Evolutionary conservation across 2,888 invertebrate genomes (phyloP).

Genomic region (Lasiommata megera): DNA sequence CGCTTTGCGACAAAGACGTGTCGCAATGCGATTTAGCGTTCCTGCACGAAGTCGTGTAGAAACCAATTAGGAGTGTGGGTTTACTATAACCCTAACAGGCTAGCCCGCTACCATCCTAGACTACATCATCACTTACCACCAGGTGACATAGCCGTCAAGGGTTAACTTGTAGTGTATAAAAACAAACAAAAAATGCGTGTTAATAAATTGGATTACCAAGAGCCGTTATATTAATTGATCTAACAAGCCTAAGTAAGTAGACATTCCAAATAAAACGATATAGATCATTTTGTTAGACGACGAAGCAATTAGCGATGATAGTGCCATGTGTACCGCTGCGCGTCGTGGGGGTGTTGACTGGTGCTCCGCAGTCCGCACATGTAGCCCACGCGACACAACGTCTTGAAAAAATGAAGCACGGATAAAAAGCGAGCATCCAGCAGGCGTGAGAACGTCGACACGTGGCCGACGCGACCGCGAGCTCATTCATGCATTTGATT

Average conservation of each 20-base stretch:
- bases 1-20: no score
- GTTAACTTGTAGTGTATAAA: no score
- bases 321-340: conserved; percentile 68
- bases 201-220: neutral
- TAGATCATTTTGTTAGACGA: conserved; percentile 49
- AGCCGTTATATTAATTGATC: neutral
- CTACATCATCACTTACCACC: no score
- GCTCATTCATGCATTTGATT: conserved; percentile 80
- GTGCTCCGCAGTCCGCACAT: conserved; percentile 52
- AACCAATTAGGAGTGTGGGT: no score
- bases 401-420: conserved; percentile 56
- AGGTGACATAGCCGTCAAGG: no score
- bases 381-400: conserved; percentile 66
- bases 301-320: conserved; percentile 70
- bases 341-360: conserved; percentile 63
- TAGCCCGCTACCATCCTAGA: no score
- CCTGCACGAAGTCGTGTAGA: no score
- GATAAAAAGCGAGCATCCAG: conserved; percentile 60
- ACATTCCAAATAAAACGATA: conserved; percentile 28
- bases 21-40: no score
- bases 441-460: conserved; percentile 75
- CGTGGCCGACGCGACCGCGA: conserved; percentile 57
- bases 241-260: conserved; percentile 7
- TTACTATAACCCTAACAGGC: no score
- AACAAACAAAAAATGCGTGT: no score